A percentile compares a stretch with the other conserved stretches of the same genome.
These are phyloP conservation scores for Zoanthus gigantus DNA, from an alignment of 92 coral and sea anemone genomes.

Conservation along the genomic window DNA sequence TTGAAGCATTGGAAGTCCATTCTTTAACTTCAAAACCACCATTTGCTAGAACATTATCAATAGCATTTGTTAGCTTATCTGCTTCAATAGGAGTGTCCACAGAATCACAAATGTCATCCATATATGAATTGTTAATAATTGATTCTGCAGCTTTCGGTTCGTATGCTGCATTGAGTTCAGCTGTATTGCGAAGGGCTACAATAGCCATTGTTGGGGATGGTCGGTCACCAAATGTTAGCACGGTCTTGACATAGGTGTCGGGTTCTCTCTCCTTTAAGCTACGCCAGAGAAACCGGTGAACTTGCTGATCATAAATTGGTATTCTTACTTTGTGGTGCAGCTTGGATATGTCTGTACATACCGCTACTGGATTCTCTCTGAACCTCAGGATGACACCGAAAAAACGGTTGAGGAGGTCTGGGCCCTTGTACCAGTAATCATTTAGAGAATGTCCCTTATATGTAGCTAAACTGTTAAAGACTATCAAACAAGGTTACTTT, in stretches of 20 bases:
- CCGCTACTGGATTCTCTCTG: constrained; percentile 58
- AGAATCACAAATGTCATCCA: constrained; percentile 62
- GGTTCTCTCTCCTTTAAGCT: constrained; percentile 33
- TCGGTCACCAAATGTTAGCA: constrained; percentile 51
- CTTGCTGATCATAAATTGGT: constrained; percentile 52
- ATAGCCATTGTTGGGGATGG: constrained; percentile 61
- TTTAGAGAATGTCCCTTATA: constrained; percentile 62
- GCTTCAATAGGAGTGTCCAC: constrained; percentile 28
- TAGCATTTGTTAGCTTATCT: constrained; percentile 27
- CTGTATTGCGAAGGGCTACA: constrained; percentile 37
- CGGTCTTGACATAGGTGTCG: constrained; percentile 39
- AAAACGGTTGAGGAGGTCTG: constrained; percentile 50
- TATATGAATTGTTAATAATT: constrained; percentile 44
- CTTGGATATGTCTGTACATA: constrained; percentile 59
- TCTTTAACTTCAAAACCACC: constrained; percentile 54
- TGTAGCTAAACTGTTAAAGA: constrained; percentile 64
- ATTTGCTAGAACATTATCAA: constrained; percentile 38
- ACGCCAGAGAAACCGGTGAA: constrained; percentile 52
- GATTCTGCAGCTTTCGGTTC: constrained; percentile 58
- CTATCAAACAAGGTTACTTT: no score
- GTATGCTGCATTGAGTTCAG: constrained; percentile 38
- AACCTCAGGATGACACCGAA: constrained; percentile 62
- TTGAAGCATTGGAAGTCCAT: constrained; percentile 51
- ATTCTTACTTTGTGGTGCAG: constrained; percentile 52
- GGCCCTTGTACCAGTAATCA: constrained; percentile 71